Conservation (phyloP, 2,888 invertebrate genomes). For the Quadriops clusia region DNA sequence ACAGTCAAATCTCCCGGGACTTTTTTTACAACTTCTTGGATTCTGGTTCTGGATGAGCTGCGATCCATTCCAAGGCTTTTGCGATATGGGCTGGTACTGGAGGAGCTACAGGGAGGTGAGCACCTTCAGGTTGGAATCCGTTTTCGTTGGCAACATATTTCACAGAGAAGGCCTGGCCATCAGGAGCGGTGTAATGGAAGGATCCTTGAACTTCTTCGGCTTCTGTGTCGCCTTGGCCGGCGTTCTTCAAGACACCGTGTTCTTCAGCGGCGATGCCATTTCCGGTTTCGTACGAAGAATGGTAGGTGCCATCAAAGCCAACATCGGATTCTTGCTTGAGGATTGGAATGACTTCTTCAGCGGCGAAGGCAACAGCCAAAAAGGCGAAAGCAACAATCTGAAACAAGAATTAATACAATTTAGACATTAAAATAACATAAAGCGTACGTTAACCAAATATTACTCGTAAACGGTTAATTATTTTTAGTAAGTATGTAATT, state of each 20-base stretch:
- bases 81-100: conserved; percentile 13
- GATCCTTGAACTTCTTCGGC: conserved; percentile 39
- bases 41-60: conserved; percentile 13
- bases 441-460: too few relatives aligned
- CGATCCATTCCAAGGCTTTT: conserved; percentile 12
- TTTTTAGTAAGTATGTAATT: too few relatives aligned
- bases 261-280: conserved; percentile 42
- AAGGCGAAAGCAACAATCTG: conserved; percentile 13
- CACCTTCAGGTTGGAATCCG: conserved; percentile 46
- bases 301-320: conserved; percentile 55
- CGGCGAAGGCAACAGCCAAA: conserved; percentile 18
- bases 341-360: conserved; percentile 51
- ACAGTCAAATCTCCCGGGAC: too few relatives aligned
- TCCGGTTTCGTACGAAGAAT: conserved; percentile 40
- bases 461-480: too few relatives aligned
- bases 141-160: conserved; percentile 53
- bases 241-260: conserved; percentile 32
- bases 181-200: conserved; percentile 44
- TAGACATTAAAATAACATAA: too few relatives aligned
- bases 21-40: too few relatives aligned
- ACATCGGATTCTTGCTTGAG: conserved; percentile 53
- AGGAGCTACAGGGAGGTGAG: conserved; percentile 12
- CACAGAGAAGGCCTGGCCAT: conserved; percentile 45
- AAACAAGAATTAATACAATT: too few relatives aligned
- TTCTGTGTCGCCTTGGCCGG: conserved; percentile 36